Base-by-base conservation (phyloP, 2,888 invertebrate genomes). In the Brachycybe producta region DNA sequence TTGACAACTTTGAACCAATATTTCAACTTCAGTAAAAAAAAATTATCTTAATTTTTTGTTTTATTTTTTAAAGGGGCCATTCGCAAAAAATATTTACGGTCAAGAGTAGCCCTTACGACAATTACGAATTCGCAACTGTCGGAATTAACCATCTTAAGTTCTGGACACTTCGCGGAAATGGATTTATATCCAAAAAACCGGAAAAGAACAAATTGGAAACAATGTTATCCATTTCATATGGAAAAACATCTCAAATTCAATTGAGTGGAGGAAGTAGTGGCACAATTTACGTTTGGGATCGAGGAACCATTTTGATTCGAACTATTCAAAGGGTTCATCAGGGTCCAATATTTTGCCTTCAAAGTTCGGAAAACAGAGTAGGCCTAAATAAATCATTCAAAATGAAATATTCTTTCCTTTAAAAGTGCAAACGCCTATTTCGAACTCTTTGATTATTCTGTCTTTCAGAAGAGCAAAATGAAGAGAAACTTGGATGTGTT, bases 81-180 rank as follows among this genome's bases (percentile, higher is more conserved):
- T 67, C 65, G 48, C 67, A 69, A 57, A 69, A 68, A 57, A 68
- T 70, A 51, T 69, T 68, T 61, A 65, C 65, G 13, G 61, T 69
- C 48, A 65, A 65, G 53, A 69, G 69, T 67, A 67, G 67, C 57
- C 67, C 67, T 3, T 58, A 62, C 53, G 66, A 66, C 49, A 42
- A 52, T 28, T 61, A 59, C 54, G 62, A 62, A 49, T 57, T 70
- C 28, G 63, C 69, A n/a, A 66, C 67, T 23, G 67, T 65, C 30
- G 69, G 70, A 8, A 61, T 66, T n/a, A 68, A 68, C 55, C 69
- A 67, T n/a, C n/a, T n/a, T n/a, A n/a, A n/a, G n/a, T n/a, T n/a
- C n/a, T n/a, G n/a, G n/a, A n/a, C n/a, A n/a, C n/a, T n/a, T n/a
- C n/a, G n/a, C 57, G 66, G 42, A 28, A 26, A 23, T 15, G 42